These are phyloP conservation scores for Entosphenus tridentatus DNA, from an alignment of 2,113 vertebrate species.

Conservation along the genomic window DNA sequence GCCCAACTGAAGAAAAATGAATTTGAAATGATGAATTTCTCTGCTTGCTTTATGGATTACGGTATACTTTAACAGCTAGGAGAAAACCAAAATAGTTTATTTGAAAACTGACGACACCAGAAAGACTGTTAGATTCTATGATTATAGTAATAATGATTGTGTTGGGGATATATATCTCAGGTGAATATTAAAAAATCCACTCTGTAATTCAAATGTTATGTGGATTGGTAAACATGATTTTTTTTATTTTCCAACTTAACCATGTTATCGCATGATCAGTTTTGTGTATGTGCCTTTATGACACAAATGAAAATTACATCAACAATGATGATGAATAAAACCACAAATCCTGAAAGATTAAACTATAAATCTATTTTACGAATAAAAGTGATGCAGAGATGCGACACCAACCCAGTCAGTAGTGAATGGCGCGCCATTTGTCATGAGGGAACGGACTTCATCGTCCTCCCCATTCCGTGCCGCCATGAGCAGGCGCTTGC, in stretches of 20 bases:
- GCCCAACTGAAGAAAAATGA: constrained; percentile 31
- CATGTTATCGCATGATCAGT: too few relatives aligned
- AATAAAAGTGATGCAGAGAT: too few relatives aligned
- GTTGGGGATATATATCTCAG: too few relatives aligned
- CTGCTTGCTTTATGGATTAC: background rate
- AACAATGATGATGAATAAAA: background rate
- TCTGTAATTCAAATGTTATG: background rate
- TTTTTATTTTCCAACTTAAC: background rate
- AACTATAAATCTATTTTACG: too few relatives aligned
- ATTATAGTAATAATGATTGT: too few relatives aligned
- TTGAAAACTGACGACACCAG: too few relatives aligned
- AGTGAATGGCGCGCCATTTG: constrained; percentile 66
- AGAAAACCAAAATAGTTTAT: too few relatives aligned
- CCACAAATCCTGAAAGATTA: too few relatives aligned
- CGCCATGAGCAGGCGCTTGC: constrained; percentile 65
- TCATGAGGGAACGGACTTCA: constrained; percentile 60
- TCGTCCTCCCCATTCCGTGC: constrained; percentile 65
- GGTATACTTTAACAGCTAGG: too few relatives aligned
- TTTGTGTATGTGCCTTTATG: background rate
- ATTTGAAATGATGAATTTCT: background rate
- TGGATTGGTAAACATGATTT: constrained; percentile 1
- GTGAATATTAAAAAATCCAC: too few relatives aligned
- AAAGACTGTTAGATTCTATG: too few relatives aligned
- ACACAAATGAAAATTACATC: background rate
- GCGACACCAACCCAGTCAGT: constrained; percentile 49